Evolutionary conservation across 2,888 invertebrate species (phyloP).

Genomic region (Heliconius ismenius): DNA sequence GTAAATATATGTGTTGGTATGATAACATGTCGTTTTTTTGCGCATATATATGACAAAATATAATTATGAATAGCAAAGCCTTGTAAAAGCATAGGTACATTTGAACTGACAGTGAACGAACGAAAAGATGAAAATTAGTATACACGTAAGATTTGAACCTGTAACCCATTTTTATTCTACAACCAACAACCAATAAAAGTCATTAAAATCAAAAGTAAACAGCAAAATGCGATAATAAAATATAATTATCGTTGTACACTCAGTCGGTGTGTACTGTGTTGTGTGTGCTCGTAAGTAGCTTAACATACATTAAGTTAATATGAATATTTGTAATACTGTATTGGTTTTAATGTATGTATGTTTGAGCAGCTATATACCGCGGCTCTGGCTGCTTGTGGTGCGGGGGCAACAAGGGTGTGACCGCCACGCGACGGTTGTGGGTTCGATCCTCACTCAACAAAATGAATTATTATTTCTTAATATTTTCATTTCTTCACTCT

Average conservation of each 20-base stretch:
- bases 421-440: no score
- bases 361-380: not conserved
- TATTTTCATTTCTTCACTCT: no score
- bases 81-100: no score
- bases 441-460: no score
- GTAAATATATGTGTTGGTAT: not conserved
- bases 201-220: constrained; percentile 6
- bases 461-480: no score
- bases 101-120: no score
- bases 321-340: constrained; percentile 1
- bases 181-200: not conserved
- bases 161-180: not conserved
- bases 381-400: no score
- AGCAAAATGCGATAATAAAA: constrained; percentile 12
- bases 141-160: not conserved
- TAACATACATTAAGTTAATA: constrained; percentile 18
- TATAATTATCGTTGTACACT: not conserved
- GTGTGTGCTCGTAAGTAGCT: constrained; percentile 5
- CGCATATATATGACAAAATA: not conserved
- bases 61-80: not conserved
- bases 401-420: no score
- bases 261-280: constrained; percentile 4
- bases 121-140: not conserved
- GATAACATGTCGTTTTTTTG: not conserved
- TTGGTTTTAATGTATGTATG: not conserved